Percentiles rank a stretch among this genome's conserved stretches.
Conservation (phyloP, 2,113 vertebrate species). For the Pogonocichla stellata region DNA sequence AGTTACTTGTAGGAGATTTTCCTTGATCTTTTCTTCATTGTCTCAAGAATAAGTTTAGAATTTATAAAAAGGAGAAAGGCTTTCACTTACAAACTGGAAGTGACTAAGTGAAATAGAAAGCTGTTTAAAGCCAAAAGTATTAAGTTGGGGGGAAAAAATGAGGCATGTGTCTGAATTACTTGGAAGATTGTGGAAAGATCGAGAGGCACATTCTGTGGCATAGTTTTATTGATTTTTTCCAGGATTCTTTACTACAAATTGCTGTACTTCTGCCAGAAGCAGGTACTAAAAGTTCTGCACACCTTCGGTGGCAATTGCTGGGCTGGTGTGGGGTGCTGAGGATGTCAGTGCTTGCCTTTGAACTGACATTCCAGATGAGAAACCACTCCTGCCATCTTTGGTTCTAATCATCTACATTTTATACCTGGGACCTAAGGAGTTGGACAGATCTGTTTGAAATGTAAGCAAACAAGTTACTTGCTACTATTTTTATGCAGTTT, state of each 20-base stretch:
- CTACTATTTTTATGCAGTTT: neutral
- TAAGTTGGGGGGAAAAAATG: neutral
- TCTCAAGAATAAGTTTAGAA: neutral
- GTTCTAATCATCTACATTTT: neutral
- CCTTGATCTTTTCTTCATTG: neutral
- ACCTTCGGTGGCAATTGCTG: neutral
- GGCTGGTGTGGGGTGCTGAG: neutral
- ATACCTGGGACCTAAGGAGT: neutral
- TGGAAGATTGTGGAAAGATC: neutral
- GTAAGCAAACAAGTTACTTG: neutral
- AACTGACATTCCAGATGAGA: neutral
- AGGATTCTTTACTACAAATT: neutral
- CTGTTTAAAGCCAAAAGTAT: neutral
- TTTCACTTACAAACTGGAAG: neutral
- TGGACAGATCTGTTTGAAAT: neutral
- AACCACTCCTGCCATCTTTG: fast-evolving
- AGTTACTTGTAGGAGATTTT: neutral
- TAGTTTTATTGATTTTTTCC: neutral
- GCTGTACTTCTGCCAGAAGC: neutral
- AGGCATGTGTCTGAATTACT: neutral
- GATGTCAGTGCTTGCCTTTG: neutral
- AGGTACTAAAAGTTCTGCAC: neutral
- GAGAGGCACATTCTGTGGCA: neutral
- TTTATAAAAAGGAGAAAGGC: neutral
- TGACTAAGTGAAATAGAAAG: neutral